Percentiles rank a stretch among this genome's conserved stretches.
These are phyloP conservation scores for Echinops telfairi DNA, from an alignment of 2,113 vertebrate genomes.

Conservation along the genomic window DNA sequence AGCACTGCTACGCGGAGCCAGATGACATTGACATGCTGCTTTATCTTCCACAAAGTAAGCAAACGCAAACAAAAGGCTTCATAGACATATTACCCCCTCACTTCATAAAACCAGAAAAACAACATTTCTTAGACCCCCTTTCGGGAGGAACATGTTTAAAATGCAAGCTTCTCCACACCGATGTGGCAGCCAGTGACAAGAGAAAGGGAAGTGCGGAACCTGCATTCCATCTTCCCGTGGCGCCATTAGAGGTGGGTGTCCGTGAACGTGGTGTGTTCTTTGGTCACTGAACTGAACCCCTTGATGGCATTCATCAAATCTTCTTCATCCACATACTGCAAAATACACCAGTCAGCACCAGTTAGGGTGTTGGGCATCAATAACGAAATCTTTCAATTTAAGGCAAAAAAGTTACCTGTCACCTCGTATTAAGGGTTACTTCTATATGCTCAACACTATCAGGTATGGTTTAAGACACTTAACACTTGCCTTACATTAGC, in stretches of 20 bases:
- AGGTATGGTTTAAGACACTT: neutral
- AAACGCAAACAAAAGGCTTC: neutral
- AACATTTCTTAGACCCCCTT: neutral
- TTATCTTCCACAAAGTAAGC: neutral
- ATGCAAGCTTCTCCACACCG: neutral
- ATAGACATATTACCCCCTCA: neutral
- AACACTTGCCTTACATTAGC: neutral
- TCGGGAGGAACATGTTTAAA: neutral
- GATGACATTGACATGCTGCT: neutral
- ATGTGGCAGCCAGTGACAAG: rapidly evolving
- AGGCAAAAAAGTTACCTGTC: neutral
- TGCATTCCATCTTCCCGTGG: rapidly evolving
- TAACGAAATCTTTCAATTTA: neutral
- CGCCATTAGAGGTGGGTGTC: conserved; percentile 92
- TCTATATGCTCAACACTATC: too few species aligned
- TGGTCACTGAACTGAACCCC: conserved; percentile 93
- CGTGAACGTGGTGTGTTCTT: conserved; percentile 94
- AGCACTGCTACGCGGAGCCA: neutral
- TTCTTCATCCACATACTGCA: conserved; percentile 94
- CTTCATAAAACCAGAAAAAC: neutral
- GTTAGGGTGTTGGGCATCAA: neutral
- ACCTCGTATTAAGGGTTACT: neutral
- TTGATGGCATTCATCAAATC: conserved; percentile 94
- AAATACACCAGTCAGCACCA: rapidly evolving
- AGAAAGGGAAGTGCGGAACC: rapidly evolving